These are phyloP conservation scores for Ophthalmolycus amberensis DNA, from an alignment of 2,113 vertebrate genomes.

Conservation along the genomic window DNA sequence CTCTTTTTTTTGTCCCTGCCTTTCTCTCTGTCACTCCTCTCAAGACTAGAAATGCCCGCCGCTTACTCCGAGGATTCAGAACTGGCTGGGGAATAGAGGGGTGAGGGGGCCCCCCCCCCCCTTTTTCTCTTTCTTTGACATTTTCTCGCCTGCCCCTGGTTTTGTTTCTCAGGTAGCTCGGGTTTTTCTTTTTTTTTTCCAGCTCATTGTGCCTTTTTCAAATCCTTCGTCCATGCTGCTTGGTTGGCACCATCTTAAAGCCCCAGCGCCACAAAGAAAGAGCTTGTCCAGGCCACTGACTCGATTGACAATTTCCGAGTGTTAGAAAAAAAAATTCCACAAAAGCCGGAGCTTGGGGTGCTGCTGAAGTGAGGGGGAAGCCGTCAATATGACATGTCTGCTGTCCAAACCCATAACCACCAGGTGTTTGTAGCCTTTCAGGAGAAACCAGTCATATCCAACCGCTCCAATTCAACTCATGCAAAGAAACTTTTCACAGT, in stretches of 20 bases:
- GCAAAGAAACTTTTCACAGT: constrained; percentile 51
- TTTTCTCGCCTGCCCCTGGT: constrained; percentile 74
- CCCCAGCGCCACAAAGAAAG: constrained; percentile 70
- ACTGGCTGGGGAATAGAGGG: constrained; percentile 72
- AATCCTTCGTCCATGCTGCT: constrained; percentile 74
- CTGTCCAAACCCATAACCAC: constrained; percentile 68
- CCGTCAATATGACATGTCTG: constrained; percentile 73
- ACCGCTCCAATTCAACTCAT: constrained; percentile 59
- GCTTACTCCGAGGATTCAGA: constrained; percentile 72
- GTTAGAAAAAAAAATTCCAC: constrained; percentile 69
- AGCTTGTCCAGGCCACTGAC: constrained; percentile 82
- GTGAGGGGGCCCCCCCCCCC: constrained; percentile 47
- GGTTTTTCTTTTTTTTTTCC: constrained; percentile 39
- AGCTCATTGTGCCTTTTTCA: constrained; percentile 78
- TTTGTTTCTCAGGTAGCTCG: constrained; percentile 82
- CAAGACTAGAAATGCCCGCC: constrained; percentile 68
- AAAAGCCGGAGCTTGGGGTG: constrained; percentile 72
- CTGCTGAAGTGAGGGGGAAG: constrained; percentile 48
- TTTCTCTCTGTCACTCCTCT: constrained; percentile 72
- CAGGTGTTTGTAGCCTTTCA: constrained; percentile 74
- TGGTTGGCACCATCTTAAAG: constrained; percentile 81
- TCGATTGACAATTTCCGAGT: constrained; percentile 83
- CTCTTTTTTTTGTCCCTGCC: constrained; percentile 44
- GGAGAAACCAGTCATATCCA: constrained; percentile 61
- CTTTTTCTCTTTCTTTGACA: constrained; percentile 60